Percentiles rank a stretch among this genome's conserved stretches.
phyloP scores from a whole-genome alignment of 1,140 invertebrate species.

The Homarus americanus region DNA sequence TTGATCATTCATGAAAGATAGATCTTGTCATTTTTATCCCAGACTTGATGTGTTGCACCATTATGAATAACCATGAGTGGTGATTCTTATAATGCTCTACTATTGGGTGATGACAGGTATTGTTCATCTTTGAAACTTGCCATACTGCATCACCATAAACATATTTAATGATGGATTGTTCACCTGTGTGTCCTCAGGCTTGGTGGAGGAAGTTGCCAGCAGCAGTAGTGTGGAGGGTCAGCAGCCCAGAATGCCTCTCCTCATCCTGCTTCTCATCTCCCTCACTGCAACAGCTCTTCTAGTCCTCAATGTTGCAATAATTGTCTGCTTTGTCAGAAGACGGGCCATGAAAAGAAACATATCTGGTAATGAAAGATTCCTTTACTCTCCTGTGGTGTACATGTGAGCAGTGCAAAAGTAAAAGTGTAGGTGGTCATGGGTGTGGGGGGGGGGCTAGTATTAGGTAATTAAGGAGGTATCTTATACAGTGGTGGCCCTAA shows the following conservation, averaged over 20 bases:
- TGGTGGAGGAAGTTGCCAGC: constrained; percentile 2
- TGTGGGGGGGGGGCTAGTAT: no score
- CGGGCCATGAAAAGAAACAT: constrained; percentile 36
- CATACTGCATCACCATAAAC: background rate
- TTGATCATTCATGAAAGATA: no score
- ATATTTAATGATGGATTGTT: background rate
- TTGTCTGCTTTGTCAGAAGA: constrained; percentile 50
- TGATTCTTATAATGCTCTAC: no score
- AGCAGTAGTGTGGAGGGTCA: constrained; percentile 12
- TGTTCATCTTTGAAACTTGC: background rate
- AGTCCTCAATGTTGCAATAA: constrained; percentile 58
- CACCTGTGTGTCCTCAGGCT: background rate
- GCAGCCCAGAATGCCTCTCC: constrained; percentile 40
- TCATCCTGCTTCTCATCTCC: constrained; percentile 47
- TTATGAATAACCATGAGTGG: no score
- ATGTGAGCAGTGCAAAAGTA: no score
- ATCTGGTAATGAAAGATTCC: constrained; percentile 1
- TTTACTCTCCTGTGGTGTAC: no score
- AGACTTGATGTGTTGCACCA: no score
- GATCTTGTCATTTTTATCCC: no score
- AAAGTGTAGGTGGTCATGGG: no score
- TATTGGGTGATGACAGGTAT: no score
- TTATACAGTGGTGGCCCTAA: no score
- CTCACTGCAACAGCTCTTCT: constrained; percentile 49
- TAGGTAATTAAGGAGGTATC: no score